Percentiles rank a stretch among this genome's conserved stretches.
Conservation (phyloP, 1,140 invertebrate species). For the Drosophila ohnishii region DNA sequence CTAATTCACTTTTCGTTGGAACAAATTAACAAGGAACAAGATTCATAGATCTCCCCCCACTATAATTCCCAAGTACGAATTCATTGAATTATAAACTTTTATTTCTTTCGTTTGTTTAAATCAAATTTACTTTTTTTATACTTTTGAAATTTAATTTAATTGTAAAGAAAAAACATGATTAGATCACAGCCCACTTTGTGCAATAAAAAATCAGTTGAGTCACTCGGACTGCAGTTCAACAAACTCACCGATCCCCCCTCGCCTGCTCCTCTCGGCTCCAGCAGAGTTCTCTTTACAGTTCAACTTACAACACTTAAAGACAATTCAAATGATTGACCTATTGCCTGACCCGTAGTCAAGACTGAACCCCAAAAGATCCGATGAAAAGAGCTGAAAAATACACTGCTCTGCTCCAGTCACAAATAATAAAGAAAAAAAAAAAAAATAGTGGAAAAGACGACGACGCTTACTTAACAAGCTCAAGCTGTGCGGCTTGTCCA, state of each 20-base stretch:
- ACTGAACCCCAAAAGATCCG: constrained; percentile 34
- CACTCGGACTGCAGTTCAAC: constrained; percentile 33
- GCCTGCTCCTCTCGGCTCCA: neutral
- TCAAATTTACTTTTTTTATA: neutral
- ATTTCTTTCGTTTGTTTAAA: neutral
- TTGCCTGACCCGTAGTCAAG: constrained; percentile 60
- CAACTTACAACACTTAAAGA: constrained; percentile 76
- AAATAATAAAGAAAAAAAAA: constrained; percentile 26
- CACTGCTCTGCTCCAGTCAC: constrained; percentile 20
- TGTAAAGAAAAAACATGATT: neutral
- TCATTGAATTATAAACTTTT: neutral
- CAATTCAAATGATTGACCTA: constrained; percentile 80
- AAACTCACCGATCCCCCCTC: constrained; percentile 16
- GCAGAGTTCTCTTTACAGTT: constrained; percentile 29
- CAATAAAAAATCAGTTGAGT: constrained; percentile 12
- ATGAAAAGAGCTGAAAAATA: constrained; percentile 12
- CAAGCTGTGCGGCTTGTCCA: constrained; percentile 57
- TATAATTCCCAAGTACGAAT: neutral
- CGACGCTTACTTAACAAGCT: constrained; percentile 62
- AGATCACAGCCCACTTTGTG: neutral
- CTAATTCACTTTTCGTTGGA: constrained; percentile 13
- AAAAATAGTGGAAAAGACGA: constrained; percentile 12
- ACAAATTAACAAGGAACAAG: neutral
- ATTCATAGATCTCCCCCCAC: neutral
- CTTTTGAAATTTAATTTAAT: neutral